These are phyloP conservation scores for Chorisops tibialis DNA, from an alignment of 2,888 invertebrate species.

Conservation along the genomic window DNA sequence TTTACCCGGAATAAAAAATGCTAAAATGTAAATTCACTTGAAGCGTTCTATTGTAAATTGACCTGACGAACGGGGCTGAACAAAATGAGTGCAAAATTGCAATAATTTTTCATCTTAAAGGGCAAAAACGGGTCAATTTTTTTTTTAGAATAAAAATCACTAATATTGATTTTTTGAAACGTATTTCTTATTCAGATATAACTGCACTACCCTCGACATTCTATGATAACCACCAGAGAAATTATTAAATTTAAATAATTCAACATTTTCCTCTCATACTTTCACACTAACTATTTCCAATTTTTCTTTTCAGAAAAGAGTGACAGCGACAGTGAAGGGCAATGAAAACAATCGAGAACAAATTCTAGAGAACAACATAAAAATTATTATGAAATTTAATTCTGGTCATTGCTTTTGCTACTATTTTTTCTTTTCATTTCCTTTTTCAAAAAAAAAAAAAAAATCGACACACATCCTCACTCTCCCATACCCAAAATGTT, in stretches of 20 bases:
- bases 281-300: too few relatives aligned
- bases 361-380: not conserved
- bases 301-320: slow-evolving; percentile 73
- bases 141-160: too few relatives aligned
- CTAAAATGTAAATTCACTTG: too few relatives aligned
- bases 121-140: too few relatives aligned
- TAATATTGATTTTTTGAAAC: too few relatives aligned
- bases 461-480: not conserved
- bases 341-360: slow-evolving; percentile 57
- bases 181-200: too few relatives aligned
- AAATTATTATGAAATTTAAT: not conserved
- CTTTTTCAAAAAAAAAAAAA: not conserved
- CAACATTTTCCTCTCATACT: slow-evolving; percentile 32
- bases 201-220: slow-evolving; percentile 18
- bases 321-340: slow-evolving; percentile 92
- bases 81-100: too few relatives aligned
- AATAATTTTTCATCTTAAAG: too few relatives aligned
- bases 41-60: too few relatives aligned
- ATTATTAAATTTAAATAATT: slow-evolving; percentile 27
- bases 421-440: not conserved
- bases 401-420: slow-evolving; percentile 13
- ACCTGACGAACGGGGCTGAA: too few relatives aligned
- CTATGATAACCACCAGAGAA: slow-evolving; percentile 26
- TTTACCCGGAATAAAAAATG: too few relatives aligned
- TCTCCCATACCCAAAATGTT: not conserved